Base-by-base conservation (phyloP, 2,888 invertebrate species). In the Archips crataeganus region DNA sequence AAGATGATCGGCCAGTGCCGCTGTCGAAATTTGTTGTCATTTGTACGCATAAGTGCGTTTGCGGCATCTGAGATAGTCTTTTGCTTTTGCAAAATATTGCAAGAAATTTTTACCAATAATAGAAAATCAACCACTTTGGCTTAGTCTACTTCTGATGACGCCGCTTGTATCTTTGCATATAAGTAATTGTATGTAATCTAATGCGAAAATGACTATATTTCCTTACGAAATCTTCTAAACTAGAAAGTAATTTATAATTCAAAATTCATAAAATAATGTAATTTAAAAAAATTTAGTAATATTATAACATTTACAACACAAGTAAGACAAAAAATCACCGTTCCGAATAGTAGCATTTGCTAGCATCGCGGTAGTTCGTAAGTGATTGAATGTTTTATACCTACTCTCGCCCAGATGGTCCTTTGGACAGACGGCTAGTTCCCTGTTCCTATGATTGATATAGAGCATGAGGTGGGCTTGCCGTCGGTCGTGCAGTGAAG, bases 291-390 rank as follows among this genome's bases (percentile, higher is more conserved):
- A 11, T 15, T 54, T 39, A 5, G 23, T 60, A 9, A 39, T 11
- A 65, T 51, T 32, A 65, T 2, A 15, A 65, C 63, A 59, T 36
- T 70, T 64, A 23, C 49, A 71, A 66, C 65, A 32, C 65, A 71
- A 71, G 6, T 71, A 60, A 66, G 39, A 66, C 36, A n/a, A 65
- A 59, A 39, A 65, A 51, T 59, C 65, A 51, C 65, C 13, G 71
- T 66, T 66, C 32, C 65, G 60, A 60, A 67, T 34, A 67, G 51
- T 67, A 62, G 61, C 61, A 71, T 67, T 72, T 72, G 72, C 72
- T 72, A 72, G 72, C 72, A 72, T 62, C 54, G 66, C 72, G 54
- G 54, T 72, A 72, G 72, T 72, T 67, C 23, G 72, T 72, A 72
- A 72, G 72, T 67, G 62, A 62, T 71, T 36, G 62, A 67, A 66